Conservation (phyloP, 53 echinoderm and acorn worm species). For the Astropecten irregularis region DNA sequence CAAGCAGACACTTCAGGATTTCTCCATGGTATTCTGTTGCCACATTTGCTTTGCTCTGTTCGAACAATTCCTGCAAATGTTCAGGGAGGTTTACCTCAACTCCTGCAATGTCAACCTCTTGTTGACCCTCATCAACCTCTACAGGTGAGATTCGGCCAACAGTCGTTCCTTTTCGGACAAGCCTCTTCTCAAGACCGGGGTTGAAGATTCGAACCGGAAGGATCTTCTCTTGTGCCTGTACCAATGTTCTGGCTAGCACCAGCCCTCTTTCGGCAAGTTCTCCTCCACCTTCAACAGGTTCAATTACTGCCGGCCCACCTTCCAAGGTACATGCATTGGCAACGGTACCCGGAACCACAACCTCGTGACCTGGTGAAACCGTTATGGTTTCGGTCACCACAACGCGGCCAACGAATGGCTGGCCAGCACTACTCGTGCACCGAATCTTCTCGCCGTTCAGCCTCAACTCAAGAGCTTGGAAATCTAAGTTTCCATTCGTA, state of each 20-base stretch:
- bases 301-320: not conserved
- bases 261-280: constrained; percentile 10
- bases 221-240: not conserved
- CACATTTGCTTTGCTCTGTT: not conserved
- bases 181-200: constrained; percentile 27
- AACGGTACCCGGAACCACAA: not conserved
- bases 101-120: not conserved
- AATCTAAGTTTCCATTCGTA: not conserved
- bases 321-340: not conserved
- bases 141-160: not conserved
- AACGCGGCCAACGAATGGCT: constrained; percentile 3
- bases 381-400: constrained; percentile 9
- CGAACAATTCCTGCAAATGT: not conserved
- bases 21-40: not conserved
- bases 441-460: constrained; percentile 5
- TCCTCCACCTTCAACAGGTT: constrained; percentile 7
- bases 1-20: constrained; percentile 1
- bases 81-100: not conserved
- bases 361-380: constrained; percentile 30
- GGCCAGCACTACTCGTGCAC: not conserved
- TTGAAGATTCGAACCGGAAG: constrained; percentile 28
- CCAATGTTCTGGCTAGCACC: not conserved
- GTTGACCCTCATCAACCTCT: not conserved
- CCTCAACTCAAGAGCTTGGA: constrained; percentile 13
- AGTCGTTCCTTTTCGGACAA: not conserved